Base-by-base conservation (phyloP, 2,113 vertebrate species). In the Bagarius yarrelli region DNA sequence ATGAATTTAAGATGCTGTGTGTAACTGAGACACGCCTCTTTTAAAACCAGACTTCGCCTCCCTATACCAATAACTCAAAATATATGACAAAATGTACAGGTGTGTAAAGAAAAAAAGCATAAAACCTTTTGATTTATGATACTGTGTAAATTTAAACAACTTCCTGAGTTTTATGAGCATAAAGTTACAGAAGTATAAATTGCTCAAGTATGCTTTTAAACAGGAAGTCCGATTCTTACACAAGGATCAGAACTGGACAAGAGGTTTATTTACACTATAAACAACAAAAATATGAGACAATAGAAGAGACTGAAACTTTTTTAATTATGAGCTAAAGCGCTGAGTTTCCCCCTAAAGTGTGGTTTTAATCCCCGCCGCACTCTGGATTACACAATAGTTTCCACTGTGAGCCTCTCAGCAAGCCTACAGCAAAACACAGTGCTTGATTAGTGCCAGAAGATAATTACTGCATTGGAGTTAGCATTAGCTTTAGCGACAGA, bases 401-500 rank as follows among this genome's bases (percentile, higher is more conserved):
- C 70, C 70, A 55, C 19, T 53, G 27, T 55, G 50, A 23, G 27
- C 13, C 73, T 25, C 15, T 44, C 21, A 30, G 55, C 23, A 25
- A 76, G 25, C n/a, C 56, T 60, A 9, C 18, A 36, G 53, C 34
- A 61, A 34, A 60, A 76, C 36, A 76, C 76, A 55, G 15, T 61
- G 21, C 76, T 76, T 61, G 30, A 66, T 86, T 82, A 56, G 44
- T 63, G 83, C 88, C 88, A 89, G 83, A 74, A 86, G 87, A 89
- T 91, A 88, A 88, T 86, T 87, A 83, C 87, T 83, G 89, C 83
- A 85, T 87, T 84, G 3, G 23, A 16, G 67, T 52, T 63, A 70
- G 40, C 67, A n/a, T 74, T 74, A 60, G 56, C 55, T 25, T 47
- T 25, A 15, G 44, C 9, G 21, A 36, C n/a, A 27, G 3, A 44